Percentiles rank a stretch among this genome's conserved stretches.
Conservation (phyloP, 2,888 invertebrate genomes). For the Rhamphomyia laevipes region DNA sequence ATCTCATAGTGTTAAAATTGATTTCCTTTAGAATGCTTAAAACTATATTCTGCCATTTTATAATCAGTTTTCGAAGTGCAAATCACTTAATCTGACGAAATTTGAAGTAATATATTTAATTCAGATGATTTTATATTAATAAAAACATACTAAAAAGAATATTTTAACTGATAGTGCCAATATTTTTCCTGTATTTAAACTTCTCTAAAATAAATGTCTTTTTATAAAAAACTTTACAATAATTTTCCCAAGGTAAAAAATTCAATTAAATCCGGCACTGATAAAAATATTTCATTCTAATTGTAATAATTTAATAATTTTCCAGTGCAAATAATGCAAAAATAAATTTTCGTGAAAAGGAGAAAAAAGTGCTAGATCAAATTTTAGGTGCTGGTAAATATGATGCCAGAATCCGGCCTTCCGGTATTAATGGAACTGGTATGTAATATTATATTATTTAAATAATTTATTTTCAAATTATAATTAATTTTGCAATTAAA, state of each 20-base stretch:
- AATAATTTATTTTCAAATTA: neutral
- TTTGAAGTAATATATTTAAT: too few relatives aligned
- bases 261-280: conserved; percentile 14
- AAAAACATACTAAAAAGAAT: too few relatives aligned
- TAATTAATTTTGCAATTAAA: too few relatives aligned
- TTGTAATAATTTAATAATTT: conserved; percentile 19
- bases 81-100: too few relatives aligned
- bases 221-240: conserved; percentile 1
- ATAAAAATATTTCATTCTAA: conserved; percentile 6
- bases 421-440: conserved; percentile 92
- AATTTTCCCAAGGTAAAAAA: conserved; percentile 15
- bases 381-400: conserved; percentile 83
- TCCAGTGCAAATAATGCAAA: conserved; percentile 65
- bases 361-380: conserved; percentile 87
- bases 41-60: too few relatives aligned
- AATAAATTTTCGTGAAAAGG: conserved; percentile 87
- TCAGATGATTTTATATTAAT: too few relatives aligned
- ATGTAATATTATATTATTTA: conserved; percentile 32
- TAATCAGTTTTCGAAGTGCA: too few relatives aligned
- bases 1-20: too few relatives aligned
- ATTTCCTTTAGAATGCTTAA: too few relatives aligned
- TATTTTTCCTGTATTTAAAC: too few relatives aligned
- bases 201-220: too few relatives aligned
- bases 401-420: conserved; percentile 86
- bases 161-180: too few relatives aligned